A percentile compares a stretch with the other conserved stretches of the same genome.
Evolutionary conservation across 2,888 invertebrate genomes (phyloP).

Genomic region (Ariolimax columbianus): DNA sequence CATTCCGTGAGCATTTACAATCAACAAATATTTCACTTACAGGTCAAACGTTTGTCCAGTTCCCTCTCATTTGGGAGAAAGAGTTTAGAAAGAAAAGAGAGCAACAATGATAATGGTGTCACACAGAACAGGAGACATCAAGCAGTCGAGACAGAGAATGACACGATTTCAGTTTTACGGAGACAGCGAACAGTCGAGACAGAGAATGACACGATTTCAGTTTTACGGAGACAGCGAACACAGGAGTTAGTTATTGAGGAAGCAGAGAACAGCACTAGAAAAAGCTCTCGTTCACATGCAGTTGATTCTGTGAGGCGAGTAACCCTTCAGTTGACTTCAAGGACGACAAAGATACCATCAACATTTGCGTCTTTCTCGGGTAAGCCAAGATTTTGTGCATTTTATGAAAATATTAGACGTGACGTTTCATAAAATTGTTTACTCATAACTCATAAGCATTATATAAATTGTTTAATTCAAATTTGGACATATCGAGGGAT

Average conservation of each 20-base stretch:
- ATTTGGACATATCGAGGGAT: too few relatives aligned
- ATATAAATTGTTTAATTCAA: too few relatives aligned
- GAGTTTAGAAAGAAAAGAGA: not conserved
- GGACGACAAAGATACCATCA: not conserved
- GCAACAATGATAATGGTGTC: not conserved
- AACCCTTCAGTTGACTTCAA: not conserved
- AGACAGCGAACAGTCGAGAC: not conserved
- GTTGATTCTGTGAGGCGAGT: not conserved
- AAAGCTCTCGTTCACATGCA: not conserved
- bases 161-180: not conserved
- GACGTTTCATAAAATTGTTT: too few relatives aligned
- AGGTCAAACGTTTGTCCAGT: constrained; percentile 50
- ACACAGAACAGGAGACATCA: not conserved
- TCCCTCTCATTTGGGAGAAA: constrained; percentile 35
- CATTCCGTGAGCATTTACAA: too few relatives aligned
- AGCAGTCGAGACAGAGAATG: not conserved
- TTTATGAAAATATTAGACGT: too few relatives aligned
- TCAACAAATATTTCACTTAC: not conserved
- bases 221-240: not conserved
- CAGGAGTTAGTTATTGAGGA: not conserved
- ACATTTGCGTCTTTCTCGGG: not conserved
- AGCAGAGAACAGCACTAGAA: not conserved
- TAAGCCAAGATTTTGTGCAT: not conserved
- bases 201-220: not conserved
- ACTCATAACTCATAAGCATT: too few relatives aligned